Evolutionary conservation across 2,113 vertebrate species (phyloP), one percentile per base, ranked within the genome.

Genomic region (Gnathonemus longibarbis): DNA sequence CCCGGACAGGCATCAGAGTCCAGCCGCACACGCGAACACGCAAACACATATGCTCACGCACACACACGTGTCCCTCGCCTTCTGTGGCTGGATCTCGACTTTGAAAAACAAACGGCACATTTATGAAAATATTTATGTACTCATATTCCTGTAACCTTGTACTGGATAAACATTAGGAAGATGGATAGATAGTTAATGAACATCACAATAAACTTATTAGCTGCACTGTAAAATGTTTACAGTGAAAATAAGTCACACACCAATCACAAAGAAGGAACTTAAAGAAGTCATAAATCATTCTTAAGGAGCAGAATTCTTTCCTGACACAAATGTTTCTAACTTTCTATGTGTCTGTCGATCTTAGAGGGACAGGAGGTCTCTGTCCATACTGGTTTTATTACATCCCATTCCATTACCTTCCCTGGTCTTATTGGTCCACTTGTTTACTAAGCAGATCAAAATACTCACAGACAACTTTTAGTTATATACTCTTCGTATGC

Each of bases 1-100:
- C 92, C 93, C 92, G 91, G 94, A 94, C 93, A 94, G 93, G 92
- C 90, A 80, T 95, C 95, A 95, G 91, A 94, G 94, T 89, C 90
- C 88, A 92, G 85, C 88, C 90, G 19, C 45, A 56, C 56, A 56
- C 52, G 84, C 89, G 24, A 24, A 19, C 45, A 45, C 15, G 17
- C 52, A 70, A 45, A 48, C 83, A 66, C 89, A 90, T 42, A 66
- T 45, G 17, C 89, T 66, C 89, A 49, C 83, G 62, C 89, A 90
- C 84, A 70, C 56, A 70, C 56, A 35, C 10, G 5, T 39, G 53
- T 19, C 39, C 6, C 58, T 46, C 88, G 39, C 77, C n/a, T 39
- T 52, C 77, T 80, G 74, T 19, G 74, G 35, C 74, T 80, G 35
- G 13, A 80, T 80, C 35, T 80, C 1, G 39, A 52, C 88, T 80